Conservation (phyloP, 92 coral and sea anemone species). For the Porites divaricata region DNA sequence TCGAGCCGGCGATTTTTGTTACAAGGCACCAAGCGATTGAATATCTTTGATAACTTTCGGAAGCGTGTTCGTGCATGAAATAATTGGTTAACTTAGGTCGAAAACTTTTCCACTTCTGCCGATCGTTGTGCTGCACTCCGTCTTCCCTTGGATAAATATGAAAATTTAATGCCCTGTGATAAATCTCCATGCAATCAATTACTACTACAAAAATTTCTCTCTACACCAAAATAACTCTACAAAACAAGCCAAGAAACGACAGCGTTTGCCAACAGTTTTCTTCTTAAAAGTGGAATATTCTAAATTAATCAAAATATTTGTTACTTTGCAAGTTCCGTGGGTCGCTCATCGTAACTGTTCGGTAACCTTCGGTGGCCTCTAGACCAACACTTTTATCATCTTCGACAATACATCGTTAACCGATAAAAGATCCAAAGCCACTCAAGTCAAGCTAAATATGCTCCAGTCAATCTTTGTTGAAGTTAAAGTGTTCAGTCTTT, state of each 20-base stretch:
- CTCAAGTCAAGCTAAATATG: slow-evolving; percentile 54
- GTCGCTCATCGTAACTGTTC: slow-evolving; percentile 1
- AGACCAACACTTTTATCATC: background rate
- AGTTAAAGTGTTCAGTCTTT: slow-evolving; percentile 81
- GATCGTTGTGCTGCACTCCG: too few species aligned
- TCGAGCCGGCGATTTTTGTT: too few species aligned
- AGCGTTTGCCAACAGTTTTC: background rate
- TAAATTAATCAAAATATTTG: background rate
- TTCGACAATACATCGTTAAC: background rate
- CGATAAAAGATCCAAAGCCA: background rate
- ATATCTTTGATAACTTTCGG: too few species aligned
- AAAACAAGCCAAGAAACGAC: background rate
- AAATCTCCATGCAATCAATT: too few species aligned
- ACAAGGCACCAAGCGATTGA: too few species aligned
- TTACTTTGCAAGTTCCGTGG: background rate
- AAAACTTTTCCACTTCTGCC: too few species aligned
- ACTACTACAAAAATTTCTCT: background rate
- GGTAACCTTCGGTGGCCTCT: slow-evolving; percentile 5
- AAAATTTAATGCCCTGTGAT: too few species aligned
- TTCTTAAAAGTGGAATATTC: background rate
- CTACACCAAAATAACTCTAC: background rate
- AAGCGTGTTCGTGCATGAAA: too few species aligned
- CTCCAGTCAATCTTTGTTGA: slow-evolving; percentile 97
- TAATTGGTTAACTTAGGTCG: too few species aligned
- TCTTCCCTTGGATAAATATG: too few species aligned